Conservation (phyloP, 2,113 vertebrate species). For the Alligator sinensis region DNA sequence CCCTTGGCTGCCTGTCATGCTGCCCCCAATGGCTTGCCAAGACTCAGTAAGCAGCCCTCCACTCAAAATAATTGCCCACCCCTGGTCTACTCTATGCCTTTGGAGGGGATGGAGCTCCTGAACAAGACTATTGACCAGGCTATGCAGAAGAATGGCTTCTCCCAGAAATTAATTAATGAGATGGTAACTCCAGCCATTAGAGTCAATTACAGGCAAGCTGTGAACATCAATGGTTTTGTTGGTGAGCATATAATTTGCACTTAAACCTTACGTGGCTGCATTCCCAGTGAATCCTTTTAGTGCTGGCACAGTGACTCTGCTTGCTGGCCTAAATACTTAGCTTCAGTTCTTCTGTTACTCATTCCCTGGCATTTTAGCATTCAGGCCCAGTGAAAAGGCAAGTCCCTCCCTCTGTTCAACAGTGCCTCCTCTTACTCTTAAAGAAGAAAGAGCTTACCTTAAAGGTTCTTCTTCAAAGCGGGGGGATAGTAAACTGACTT, state of each 20-base stretch:
- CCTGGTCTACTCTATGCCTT: slow-evolving; percentile 85
- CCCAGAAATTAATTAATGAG: slow-evolving; percentile 89
- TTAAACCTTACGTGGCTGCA: too few relatives aligned
- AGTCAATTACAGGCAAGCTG: slow-evolving; percentile 87
- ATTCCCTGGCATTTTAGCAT: background rate
- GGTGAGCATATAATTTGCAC: slow-evolving; percentile 77
- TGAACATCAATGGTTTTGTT: slow-evolving; percentile 85
- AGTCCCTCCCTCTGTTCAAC: background rate
- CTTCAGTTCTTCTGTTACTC: accelerated
- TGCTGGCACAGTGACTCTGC: background rate
- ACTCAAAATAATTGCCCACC: too few relatives aligned
- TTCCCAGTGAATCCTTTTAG: too few relatives aligned
- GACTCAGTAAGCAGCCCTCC: too few relatives aligned
- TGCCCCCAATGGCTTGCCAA: too few relatives aligned
- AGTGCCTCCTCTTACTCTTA: background rate
- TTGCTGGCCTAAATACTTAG: background rate
- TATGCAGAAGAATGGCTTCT: slow-evolving; percentile 89
- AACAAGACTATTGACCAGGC: slow-evolving; percentile 89
- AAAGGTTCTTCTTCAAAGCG: too few relatives aligned
- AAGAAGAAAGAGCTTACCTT: too few relatives aligned
- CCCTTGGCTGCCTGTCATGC: too few relatives aligned
- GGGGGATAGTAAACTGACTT: too few relatives aligned
- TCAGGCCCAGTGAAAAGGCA: background rate
- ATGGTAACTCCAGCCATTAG: slow-evolving; percentile 85
- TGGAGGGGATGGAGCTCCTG: slow-evolving; percentile 83